These are phyloP conservation scores for Paraescarpia echinospica DNA, from an alignment of 1,140 invertebrate species.

Conservation along the genomic window DNA sequence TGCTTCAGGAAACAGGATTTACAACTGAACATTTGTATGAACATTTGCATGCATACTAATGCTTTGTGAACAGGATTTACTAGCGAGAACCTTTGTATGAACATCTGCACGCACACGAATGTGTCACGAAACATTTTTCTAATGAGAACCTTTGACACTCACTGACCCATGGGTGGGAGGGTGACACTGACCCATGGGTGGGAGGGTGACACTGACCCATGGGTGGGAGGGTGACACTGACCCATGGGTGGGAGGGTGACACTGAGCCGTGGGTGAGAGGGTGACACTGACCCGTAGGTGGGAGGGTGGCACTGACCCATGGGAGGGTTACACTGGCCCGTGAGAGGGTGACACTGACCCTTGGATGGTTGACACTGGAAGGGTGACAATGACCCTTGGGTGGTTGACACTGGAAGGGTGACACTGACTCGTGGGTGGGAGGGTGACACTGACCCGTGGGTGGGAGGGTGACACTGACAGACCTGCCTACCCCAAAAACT, in stretches of 20 bases:
- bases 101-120: too few species aligned
- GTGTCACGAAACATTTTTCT: too few species aligned
- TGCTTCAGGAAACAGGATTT: too few species aligned
- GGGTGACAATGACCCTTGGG: not conserved
- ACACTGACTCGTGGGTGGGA: not conserved
- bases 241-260: not conserved
- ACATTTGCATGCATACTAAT: too few species aligned
- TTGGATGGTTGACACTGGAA: not conserved
- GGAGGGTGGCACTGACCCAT: not conserved
- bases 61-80: too few species aligned
- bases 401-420: not conserved
- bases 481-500: too few species aligned
- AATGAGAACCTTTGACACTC: too few species aligned
- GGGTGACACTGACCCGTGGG: conserved; percentile 38
- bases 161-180: too few species aligned
- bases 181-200: too few species aligned
- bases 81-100: too few species aligned
- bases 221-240: not conserved
- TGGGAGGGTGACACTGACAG: not conserved
- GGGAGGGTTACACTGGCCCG: not conserved
- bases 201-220: not conserved
- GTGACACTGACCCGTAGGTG: too few species aligned
- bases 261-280: not conserved
- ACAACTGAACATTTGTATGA: too few species aligned
- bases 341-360: not conserved